phyloP scores from a whole-genome alignment of 2,888 invertebrate species.

The Scaeva pyrastri region DNA sequence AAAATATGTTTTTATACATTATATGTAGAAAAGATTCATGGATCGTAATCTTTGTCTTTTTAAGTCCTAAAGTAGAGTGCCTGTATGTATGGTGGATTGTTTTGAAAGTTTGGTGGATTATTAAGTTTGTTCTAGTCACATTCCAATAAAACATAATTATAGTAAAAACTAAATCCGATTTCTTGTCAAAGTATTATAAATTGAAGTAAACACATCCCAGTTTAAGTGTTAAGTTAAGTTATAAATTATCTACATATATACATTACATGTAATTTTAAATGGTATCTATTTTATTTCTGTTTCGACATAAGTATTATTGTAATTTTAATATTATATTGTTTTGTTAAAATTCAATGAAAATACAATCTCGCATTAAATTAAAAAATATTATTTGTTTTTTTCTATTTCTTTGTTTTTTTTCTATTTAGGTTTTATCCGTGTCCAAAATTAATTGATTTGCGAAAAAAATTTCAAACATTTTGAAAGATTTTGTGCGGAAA shows the following conservation, averaged over 20 bases:
- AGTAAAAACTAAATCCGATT: conserved; percentile 22
- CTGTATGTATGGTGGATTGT: conserved; percentile 27
- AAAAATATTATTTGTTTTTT: neutral
- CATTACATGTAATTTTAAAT: conserved; percentile 7
- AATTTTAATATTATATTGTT: conserved; percentile 40
- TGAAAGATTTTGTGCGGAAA: too few relatives aligned
- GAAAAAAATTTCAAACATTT: too few relatives aligned
- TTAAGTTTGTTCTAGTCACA: conserved; percentile 73
- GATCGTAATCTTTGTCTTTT: neutral
- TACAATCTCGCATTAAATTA: conserved; percentile 30
- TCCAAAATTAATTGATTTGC: too few relatives aligned
- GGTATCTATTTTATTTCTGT: neutral
- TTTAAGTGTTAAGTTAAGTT: conserved; percentile 51
- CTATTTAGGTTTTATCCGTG: too few relatives aligned
- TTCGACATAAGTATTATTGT: conserved; percentile 42
- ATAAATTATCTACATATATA: neutral
- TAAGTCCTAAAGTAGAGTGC: conserved; percentile 15
- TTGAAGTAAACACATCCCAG: conserved; percentile 43
- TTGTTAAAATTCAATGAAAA: conserved; percentile 58
- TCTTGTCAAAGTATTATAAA: conserved; percentile 60
- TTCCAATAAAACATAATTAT: conserved; percentile 51
- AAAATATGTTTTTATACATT: conserved; percentile 14
- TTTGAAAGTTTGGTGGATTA: conserved; percentile 45
- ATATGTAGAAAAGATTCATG: conserved; percentile 11
- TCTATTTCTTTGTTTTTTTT: neutral